These are phyloP conservation scores for Esox lucius DNA, from an alignment of 2,797 vertebrate species.

Conservation along the genomic window DNA sequence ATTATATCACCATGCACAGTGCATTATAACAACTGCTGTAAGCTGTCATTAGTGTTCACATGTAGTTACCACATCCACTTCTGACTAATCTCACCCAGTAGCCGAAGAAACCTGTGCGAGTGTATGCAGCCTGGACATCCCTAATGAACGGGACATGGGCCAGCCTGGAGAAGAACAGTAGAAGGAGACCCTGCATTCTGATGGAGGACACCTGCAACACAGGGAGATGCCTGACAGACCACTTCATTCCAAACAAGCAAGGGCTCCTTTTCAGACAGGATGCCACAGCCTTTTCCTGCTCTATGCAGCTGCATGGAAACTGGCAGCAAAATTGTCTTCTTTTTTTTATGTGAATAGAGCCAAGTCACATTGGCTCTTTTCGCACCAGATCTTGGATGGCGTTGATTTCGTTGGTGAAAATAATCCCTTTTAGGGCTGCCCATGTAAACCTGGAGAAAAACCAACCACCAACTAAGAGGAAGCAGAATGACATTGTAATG, in stretches of 20 bases:
- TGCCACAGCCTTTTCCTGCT: no score
- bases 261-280: neutral
- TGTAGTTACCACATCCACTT: neutral
- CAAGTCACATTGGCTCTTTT: no score
- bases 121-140: conserved; percentile 83
- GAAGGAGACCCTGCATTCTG: conserved; percentile 92
- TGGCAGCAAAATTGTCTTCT: no score
- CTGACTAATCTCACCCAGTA: conserved; percentile 85
- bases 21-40: neutral
- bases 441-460: neutral
- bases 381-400: no score
- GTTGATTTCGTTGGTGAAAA: no score
- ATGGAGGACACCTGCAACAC: conserved; percentile 82
- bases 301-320: no score
- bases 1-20: neutral
- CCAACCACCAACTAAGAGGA: neutral
- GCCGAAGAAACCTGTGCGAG: conserved; percentile 89
- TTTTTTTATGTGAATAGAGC: no score
- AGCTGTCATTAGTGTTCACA: neutral
- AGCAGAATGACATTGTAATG: neutral
- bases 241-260: neutral
- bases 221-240: neutral
- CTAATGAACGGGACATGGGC: conserved; percentile 88
- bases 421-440: no score
- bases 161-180: conserved; percentile 86